phyloP scores from a whole-genome alignment of 1,140 invertebrate genomes.

The Lithobius niger region DNA sequence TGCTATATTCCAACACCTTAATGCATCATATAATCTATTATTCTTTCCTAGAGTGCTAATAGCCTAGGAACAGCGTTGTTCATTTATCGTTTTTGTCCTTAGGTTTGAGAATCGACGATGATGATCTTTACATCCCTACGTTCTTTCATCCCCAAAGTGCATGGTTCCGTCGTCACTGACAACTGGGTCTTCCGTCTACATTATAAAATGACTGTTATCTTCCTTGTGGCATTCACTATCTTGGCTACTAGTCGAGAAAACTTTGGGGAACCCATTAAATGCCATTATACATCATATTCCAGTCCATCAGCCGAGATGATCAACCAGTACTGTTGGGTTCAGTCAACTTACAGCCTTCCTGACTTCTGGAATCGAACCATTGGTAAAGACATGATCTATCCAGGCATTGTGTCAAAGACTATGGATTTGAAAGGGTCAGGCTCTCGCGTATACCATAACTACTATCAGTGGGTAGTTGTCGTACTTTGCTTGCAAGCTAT shows the following conservation, averaged over 20 bases:
- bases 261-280: conserved; percentile 26
- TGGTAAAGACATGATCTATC: not conserved
- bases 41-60: no score
- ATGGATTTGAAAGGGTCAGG: not conserved
- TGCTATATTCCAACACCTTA: no score
- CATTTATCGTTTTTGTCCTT: no score
- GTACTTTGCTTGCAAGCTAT: conserved; percentile 34
- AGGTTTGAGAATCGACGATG: no score
- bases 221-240: conserved; percentile 25
- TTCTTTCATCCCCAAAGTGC: not conserved
- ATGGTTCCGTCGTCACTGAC: not conserved
- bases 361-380: not conserved
- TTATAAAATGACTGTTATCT: conserved; percentile 25
- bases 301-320: conserved; percentile 23
- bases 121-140: not conserved
- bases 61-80: no score
- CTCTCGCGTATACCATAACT: conserved; percentile 22
- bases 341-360: conserved; percentile 31
- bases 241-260: conserved; percentile 12
- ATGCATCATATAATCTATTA: no score
- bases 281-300: conserved; percentile 15
- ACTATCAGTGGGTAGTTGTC: conserved; percentile 32
- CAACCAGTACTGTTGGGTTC: conserved; percentile 37
- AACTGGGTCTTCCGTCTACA: conserved; percentile 5
- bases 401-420: not conserved